Base-by-base conservation (phyloP, 2,113 vertebrate genomes). In the Hypocryptadius cinnamomeus region DNA sequence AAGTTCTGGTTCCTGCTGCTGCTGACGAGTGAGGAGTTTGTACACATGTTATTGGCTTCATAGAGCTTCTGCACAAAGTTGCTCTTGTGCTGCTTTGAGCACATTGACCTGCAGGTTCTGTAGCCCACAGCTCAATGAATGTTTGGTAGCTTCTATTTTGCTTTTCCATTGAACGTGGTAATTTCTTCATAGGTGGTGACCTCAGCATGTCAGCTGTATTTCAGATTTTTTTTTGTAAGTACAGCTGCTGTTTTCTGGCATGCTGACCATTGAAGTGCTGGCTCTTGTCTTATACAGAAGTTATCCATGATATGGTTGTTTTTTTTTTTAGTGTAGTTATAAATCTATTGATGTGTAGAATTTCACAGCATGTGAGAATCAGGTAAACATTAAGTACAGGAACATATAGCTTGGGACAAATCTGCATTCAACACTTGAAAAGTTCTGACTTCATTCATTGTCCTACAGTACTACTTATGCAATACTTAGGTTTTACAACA, bases 221-320 rank as follows among this genome's bases (percentile, higher is more conserved):
- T 80, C n/a, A 19, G 45, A 45, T n/a, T 16, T 16, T 27, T 60
- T 63, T 88, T 82, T 79, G 35, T 65, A 47, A 78, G 39, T 53
- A 45, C 45, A 86, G 54, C 68, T 90, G 42, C 45, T 80, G 13
- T 63, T 78, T 88, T 53, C 51, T 73, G 50, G 42, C 35, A 22
- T 19, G 19, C 33, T 6, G 3, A 18, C 27, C 35, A 9, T 50
- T 74, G 18, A 48, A 53, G 19, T n/a, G 28, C 57, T 71, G 16
- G 33, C 56, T 21, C 20, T 79, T 91, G 39, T 33, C 42, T 71
- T 81, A 19, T 5, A 5, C 20, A 54, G 12, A 91, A 39, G 24
- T 60, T 79, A 90, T 30, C 53, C 5, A 6, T 18, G 4, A 10
- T 22, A 59, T 0, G 2, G 3, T 1, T 10, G 51, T 53, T 76